phyloP scores from a whole-genome alignment of 2,113 vertebrate species.

The Oryzias celebensis region DNA sequence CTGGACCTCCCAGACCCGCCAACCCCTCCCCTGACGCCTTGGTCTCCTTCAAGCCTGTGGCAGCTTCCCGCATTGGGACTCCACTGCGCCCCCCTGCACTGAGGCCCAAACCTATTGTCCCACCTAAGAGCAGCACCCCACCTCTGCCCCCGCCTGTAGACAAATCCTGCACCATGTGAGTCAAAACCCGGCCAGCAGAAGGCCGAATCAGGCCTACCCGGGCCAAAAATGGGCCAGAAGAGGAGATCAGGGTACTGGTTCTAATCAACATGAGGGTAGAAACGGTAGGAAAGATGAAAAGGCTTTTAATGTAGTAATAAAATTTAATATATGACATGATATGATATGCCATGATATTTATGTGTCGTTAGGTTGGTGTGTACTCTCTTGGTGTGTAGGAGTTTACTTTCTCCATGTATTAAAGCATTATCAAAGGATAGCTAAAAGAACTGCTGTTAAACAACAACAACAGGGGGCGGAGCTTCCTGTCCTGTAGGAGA shows the following conservation, averaged over 20 bases:
- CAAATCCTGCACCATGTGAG: conserved; percentile 98
- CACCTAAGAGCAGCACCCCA: conserved; percentile 93
- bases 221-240: conserved; percentile 70
- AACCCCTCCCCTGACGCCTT: conserved; percentile 85
- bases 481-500: conserved; percentile 26
- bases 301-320: conserved; percentile 73
- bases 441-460: conserved; percentile 52
- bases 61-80: conserved; percentile 87
- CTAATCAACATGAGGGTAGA: conserved; percentile 71
- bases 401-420: conserved; percentile 73
- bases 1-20: conserved; percentile 60
- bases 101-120: conserved; percentile 91
- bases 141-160: conserved; percentile 87
- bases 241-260: conserved; percentile 78
- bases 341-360: conserved; percentile 76
- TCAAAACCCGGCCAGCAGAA: conserved; percentile 42
- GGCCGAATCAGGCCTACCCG: conserved; percentile 67
- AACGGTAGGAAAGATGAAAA: conserved; percentile 59
- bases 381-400: conserved; percentile 78
- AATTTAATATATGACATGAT: conserved; percentile 70
- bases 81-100: conserved; percentile 93
- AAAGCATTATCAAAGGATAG: conserved; percentile 74
- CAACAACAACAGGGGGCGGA: conserved; percentile 15
- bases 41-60: conserved; percentile 89
- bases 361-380: conserved; percentile 78